Evolutionary conservation across 2,888 invertebrate species (phyloP).

Genomic region (Himalopsyche kuldschensis): DNA sequence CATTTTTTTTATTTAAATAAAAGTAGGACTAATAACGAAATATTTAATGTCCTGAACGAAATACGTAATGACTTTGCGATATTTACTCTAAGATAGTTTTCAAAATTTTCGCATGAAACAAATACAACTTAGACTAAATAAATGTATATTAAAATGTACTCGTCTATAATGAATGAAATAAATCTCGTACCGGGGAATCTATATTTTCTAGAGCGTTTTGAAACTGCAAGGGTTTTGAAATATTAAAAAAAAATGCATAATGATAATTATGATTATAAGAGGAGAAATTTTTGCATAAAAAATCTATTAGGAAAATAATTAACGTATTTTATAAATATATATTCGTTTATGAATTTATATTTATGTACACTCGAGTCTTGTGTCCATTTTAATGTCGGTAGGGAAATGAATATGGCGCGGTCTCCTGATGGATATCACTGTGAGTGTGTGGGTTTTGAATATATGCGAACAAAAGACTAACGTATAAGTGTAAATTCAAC

Average conservation of each 20-base stretch:
- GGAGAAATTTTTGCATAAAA: slow-evolving; percentile 11
- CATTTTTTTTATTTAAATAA: neutral
- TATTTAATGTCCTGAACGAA: slow-evolving; percentile 25
- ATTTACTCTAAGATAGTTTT: slow-evolving; percentile 30
- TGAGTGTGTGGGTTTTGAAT: neutral
- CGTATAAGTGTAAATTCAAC: neutral
- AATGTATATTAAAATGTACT: slow-evolving; percentile 8
- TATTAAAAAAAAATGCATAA: neutral
- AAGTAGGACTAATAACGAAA: neutral
- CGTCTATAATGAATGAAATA: slow-evolving; percentile 1
- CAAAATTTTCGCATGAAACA: slow-evolving; percentile 7
- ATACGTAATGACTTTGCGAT: slow-evolving; percentile 38
- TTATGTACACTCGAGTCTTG: slow-evolving; percentile 14
- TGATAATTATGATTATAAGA: neutral
- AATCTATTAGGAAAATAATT: slow-evolving; percentile 9
- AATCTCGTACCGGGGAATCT: slow-evolving; percentile 11
- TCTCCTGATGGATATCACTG: neutral
- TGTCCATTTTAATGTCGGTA: slow-evolving; percentile 32
- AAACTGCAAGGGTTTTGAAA: neutral
- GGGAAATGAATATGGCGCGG: neutral
- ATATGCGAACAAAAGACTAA: neutral
- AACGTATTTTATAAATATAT: slow-evolving; percentile 4
- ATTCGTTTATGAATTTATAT: slow-evolving; percentile 1
- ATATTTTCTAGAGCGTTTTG: slow-evolving; percentile 31
- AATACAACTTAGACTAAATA: neutral